A percentile compares a stretch with the other conserved stretches of the same genome.
Evolutionary conservation across 2,888 invertebrate species (phyloP).

Genomic region (Perithous albicinctus): DNA sequence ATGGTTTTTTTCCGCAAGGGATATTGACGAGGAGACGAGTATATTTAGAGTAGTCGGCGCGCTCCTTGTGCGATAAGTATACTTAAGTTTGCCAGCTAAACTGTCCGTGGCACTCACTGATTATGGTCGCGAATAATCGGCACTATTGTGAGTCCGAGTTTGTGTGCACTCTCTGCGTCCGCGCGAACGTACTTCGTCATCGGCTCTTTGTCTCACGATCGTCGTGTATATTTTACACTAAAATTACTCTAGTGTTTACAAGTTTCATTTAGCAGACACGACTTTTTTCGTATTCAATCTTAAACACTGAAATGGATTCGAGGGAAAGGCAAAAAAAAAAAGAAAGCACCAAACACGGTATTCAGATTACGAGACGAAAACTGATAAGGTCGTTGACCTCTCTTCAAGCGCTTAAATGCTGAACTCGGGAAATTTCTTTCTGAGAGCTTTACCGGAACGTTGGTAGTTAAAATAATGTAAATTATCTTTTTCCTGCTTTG

Average conservation of each 20-base stretch:
- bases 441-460: neutral
- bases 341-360: too few relatives aligned
- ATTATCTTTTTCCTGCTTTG: too few relatives aligned
- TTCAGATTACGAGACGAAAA: neutral
- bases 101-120: conserved; percentile 61
- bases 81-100: conserved; percentile 50
- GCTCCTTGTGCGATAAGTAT: conserved; percentile 55
- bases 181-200: conserved; percentile 21
- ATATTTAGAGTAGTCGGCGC: conserved; percentile 5
- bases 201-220: conserved; percentile 30
- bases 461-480: neutral
- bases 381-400: neutral
- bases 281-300: neutral
- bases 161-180: conserved; percentile 30
- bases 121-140: conserved; percentile 67
- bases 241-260: neutral
- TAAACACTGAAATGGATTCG: neutral
- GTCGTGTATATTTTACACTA: neutral
- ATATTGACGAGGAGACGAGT: neutral
- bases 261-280: neutral
- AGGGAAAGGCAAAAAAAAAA: too few relatives aligned
- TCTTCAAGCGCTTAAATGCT: neutral
- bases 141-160: conserved; percentile 57
- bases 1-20: too few relatives aligned
- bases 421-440: neutral